A percentile compares a stretch with the other conserved stretches of the same genome.
These are phyloP conservation scores for Abramis brama DNA, from an alignment of 2,113 vertebrate species.

Conservation along the genomic window DNA sequence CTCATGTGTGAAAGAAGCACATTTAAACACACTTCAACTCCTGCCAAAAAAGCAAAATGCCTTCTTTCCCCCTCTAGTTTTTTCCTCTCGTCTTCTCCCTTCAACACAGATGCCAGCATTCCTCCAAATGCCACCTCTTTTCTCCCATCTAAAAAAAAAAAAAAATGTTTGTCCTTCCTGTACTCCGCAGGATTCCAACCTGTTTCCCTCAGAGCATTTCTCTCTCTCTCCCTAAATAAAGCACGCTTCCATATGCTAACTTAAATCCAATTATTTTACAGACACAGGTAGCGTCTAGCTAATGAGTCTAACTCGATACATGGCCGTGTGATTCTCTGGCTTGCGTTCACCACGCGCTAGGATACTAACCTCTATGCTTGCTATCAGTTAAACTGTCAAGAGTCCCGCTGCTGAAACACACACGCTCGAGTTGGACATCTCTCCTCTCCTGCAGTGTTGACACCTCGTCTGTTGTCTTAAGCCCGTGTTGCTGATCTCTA, in stretches of 20 bases:
- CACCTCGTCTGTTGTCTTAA: conserved; percentile 48
- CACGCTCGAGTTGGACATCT: conserved; percentile 61
- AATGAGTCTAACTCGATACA: neutral
- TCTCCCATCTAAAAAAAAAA: conserved; percentile 14
- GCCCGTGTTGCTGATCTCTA: conserved; percentile 55
- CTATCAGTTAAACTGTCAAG: conserved; percentile 50
- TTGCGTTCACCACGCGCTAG: neutral
- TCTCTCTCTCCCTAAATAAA: neutral
- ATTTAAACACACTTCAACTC: conserved; percentile 79
- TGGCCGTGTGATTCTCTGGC: conserved; percentile 23
- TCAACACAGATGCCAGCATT: conserved; percentile 74
- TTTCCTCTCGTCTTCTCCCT: conserved; percentile 57
- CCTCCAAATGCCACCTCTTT: conserved; percentile 58
- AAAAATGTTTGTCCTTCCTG: neutral
- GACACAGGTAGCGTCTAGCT: conserved; percentile 10
- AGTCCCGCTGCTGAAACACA: conserved; percentile 64
- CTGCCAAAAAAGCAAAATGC: conserved; percentile 73
- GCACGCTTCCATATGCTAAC: conserved; percentile 22
- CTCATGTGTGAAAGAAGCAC: conserved; percentile 79
- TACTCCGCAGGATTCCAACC: conserved; percentile 21
- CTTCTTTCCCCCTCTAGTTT: conserved; percentile 60
- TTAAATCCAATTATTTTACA: neutral
- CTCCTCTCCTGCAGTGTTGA: conserved; percentile 66
- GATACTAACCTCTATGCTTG: conserved; percentile 33
- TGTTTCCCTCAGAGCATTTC: conserved; percentile 34